Percentiles rank a stretch among this genome's conserved stretches.
phyloP scores from a whole-genome alignment of 2,888 invertebrate species.

The Drosophila cyrtoloma region DNA sequence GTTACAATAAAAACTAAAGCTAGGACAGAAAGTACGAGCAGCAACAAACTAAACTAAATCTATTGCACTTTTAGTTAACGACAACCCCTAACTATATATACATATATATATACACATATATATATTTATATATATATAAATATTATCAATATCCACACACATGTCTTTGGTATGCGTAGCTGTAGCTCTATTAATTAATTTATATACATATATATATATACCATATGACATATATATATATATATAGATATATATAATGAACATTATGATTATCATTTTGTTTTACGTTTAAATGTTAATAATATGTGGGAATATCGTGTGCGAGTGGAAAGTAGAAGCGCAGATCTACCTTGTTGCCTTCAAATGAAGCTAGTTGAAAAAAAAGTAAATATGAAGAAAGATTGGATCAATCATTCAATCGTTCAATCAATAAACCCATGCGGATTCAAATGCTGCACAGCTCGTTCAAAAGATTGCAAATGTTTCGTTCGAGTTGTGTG shows the following conservation, averaged over 20 bases:
- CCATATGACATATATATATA: slow-evolving; percentile 11
- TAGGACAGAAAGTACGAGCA: slow-evolving; percentile 18
- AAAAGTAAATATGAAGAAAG: slow-evolving; percentile 14
- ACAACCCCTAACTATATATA: slow-evolving; percentile 28
- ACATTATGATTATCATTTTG: slow-evolving; percentile 46
- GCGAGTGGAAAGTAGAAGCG: slow-evolving; percentile 50
- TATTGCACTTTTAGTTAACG: slow-evolving; percentile 66
- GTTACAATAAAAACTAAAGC: slow-evolving; percentile 27
- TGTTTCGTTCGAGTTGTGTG: slow-evolving; percentile 43
- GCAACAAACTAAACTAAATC: slow-evolving; percentile 36
- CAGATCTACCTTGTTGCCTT: slow-evolving; percentile 84
- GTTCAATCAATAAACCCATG: slow-evolving; percentile 13
- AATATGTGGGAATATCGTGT: slow-evolving; percentile 66
- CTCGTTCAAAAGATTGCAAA: slow-evolving; percentile 52
- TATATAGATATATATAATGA: slow-evolving; percentile 22
- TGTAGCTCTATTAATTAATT: slow-evolving; percentile 69
- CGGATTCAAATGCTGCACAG: slow-evolving; percentile 23
- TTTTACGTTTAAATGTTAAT: slow-evolving; percentile 58
- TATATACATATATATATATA: slow-evolving; percentile 46
- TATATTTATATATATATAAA: slow-evolving; percentile 29
- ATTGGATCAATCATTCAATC: slow-evolving; percentile 21
- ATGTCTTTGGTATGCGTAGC: slow-evolving; percentile 65
- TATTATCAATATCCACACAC: slow-evolving; percentile 21
- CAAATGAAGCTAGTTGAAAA: slow-evolving; percentile 84
- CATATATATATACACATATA: background rate